A percentile compares a stretch with the other conserved stretches of the same genome.
These are phyloP conservation scores for Pimephales promelas DNA, from an alignment of 2,113 vertebrate genomes.

Conservation along the genomic window DNA sequence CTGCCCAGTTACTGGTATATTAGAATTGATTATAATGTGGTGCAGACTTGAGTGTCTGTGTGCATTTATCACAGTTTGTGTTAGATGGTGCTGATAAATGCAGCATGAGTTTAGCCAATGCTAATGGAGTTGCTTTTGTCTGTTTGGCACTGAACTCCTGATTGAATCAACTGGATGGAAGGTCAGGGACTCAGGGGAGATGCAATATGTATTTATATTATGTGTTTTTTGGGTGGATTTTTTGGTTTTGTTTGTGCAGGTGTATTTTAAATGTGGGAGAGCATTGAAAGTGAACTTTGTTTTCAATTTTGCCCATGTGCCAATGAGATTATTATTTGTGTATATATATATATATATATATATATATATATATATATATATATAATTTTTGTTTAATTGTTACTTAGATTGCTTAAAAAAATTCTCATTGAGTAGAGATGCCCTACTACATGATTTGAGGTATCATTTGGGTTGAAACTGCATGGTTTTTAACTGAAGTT, in stretches of 20 bases:
- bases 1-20: slow-evolving; percentile 28
- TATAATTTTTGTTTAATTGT: background rate
- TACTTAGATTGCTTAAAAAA: slow-evolving; percentile 4
- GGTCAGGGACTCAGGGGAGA: slow-evolving; percentile 13
- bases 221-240: background rate
- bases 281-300: background rate
- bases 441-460: background rate
- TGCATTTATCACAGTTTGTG: slow-evolving; percentile 11
- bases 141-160: slow-evolving; percentile 5
- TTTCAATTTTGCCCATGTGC: background rate
- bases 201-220: slow-evolving; percentile 17
- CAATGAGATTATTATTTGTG: background rate
- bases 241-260: slow-evolving; percentile 19
- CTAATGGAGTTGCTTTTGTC: slow-evolving; percentile 25
- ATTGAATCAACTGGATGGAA: slow-evolving; percentile 45
- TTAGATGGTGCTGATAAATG: slow-evolving; percentile 35
- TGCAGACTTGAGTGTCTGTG: slow-evolving; percentile 9
- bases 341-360: too few species aligned
- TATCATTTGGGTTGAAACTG: background rate
- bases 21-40: slow-evolving; percentile 32
- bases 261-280: background rate
- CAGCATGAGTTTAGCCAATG: slow-evolving; percentile 6
- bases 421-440: background rate
- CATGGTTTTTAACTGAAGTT: background rate
- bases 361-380: too few species aligned